Conservation (phyloP, 2,797 vertebrate genomes). For the Paratrypauchen microcephalus region DNA sequence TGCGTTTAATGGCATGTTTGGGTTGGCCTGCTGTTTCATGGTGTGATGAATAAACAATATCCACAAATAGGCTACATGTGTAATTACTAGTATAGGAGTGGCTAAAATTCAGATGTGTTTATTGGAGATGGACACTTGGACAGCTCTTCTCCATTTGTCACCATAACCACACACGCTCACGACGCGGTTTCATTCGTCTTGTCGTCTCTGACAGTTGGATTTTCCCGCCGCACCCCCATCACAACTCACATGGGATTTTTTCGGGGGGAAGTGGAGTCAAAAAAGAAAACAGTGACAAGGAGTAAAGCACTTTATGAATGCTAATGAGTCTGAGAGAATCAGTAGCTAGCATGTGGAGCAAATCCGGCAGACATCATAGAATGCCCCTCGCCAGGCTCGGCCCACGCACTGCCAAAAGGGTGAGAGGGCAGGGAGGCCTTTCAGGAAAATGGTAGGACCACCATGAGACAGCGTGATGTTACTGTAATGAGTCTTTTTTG, state of each 20-base stretch:
- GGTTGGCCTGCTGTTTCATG: conserved; percentile 42
- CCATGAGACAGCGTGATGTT: not conserved
- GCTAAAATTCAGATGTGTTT: conserved; percentile 96
- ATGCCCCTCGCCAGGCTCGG: conserved; percentile 63
- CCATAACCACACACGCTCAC: conserved; percentile 85
- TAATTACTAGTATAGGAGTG: conserved; percentile 81
- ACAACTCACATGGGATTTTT: conserved; percentile 89
- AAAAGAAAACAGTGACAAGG: conserved; percentile 95
- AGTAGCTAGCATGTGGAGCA: conserved; percentile 75
- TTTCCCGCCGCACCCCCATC: conserved; percentile 93
- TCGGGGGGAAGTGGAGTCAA: conserved; percentile 72
- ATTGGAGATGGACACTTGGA: conserved; percentile 92
- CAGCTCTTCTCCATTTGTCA: conserved; percentile 97
- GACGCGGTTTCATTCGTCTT: conserved; percentile 95
- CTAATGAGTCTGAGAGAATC: conserved; percentile 92
- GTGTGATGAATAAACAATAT: conserved; percentile 57
- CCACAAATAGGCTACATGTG: conserved; percentile 85
- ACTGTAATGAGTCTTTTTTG: not conserved
- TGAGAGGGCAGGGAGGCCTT: conserved; percentile 67
- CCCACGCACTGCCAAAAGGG: conserved; percentile 72
- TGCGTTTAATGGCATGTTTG: conserved; percentile 49
- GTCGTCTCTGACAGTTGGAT: conserved; percentile 96
- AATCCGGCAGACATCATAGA: conserved; percentile 70
- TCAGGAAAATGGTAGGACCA: not conserved
- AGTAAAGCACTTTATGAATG: conserved; percentile 95